Evolutionary conservation across 2,797 vertebrate species (phyloP).

Genomic region (Triplophysa yarkandensis): DNA sequence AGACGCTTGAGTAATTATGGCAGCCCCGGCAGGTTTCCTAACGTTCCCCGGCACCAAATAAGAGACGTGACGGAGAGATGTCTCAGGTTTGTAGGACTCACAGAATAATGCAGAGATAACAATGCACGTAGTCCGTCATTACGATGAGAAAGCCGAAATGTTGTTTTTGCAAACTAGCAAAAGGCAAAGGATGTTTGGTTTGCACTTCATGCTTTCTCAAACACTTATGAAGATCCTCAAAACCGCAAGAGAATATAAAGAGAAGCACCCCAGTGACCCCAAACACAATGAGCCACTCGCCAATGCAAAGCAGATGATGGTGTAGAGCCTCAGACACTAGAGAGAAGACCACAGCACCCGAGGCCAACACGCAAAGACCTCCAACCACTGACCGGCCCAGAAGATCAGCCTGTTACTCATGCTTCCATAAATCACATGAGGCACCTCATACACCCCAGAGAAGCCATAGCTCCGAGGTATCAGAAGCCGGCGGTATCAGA

Average conservation of each 20-base stretch:
- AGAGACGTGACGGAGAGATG: constrained; percentile 7
- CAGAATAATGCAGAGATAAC: too few relatives aligned
- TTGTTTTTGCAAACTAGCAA: not conserved
- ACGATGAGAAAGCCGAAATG: too few relatives aligned
- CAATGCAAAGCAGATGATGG: constrained; percentile 55
- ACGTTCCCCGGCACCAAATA: not conserved
- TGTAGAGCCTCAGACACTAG: constrained; percentile 49
- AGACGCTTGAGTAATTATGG: constrained; percentile 35
- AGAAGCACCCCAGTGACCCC: constrained; percentile 51
- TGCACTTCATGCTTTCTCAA: not conserved
- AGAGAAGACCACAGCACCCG: constrained; percentile 51
- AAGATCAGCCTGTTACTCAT: constrained; percentile 55
- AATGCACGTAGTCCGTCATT: too few relatives aligned
- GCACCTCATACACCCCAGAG: constrained; percentile 35
- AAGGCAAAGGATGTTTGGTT: not conserved
- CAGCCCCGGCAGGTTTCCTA: constrained; percentile 33
- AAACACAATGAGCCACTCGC: constrained; percentile 42
- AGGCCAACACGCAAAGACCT: constrained; percentile 52
- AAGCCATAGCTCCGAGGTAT: constrained; percentile 10
- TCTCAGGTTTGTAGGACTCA: not conserved
- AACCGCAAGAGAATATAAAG: constrained; percentile 55
- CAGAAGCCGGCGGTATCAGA: too few relatives aligned
- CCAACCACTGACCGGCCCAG: constrained; percentile 52
- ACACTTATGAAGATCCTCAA: constrained; percentile 49
- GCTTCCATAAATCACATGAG: constrained; percentile 52